These are phyloP conservation scores for Ichneumon xanthorius DNA, from an alignment of 2,888 invertebrate genomes.

Conservation along the genomic window DNA sequence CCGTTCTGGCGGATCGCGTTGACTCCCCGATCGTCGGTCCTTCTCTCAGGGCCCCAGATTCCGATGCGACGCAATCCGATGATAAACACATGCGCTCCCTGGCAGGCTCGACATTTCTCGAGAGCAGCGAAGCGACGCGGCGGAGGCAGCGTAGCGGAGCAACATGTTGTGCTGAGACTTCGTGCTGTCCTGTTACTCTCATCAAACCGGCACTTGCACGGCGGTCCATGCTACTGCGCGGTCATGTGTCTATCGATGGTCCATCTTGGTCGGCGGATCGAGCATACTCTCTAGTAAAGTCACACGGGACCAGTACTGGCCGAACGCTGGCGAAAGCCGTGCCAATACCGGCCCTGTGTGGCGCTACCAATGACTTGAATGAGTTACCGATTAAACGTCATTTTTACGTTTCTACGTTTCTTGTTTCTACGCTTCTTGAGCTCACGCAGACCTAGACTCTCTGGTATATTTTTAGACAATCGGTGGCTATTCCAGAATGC, in stretches of 20 bases:
- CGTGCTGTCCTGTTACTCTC: neutral
- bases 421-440: too few species aligned
- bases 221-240: neutral
- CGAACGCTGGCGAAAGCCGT: too few species aligned
- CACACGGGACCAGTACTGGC: neutral
- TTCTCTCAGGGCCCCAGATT: slow-evolving; percentile 68
- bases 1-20: slow-evolving; percentile 63
- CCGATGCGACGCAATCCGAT: slow-evolving; percentile 47
- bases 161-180: neutral
- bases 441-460: too few species aligned
- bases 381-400: too few species aligned
- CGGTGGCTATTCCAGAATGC: neutral
- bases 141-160: slow-evolving; percentile 5
- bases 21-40: slow-evolving; percentile 54
- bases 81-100: neutral
- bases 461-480: neutral
- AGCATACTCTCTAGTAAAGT: neutral
- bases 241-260: neutral
- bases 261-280: slow-evolving; percentile 1
- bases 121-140: slow-evolving; percentile 3
- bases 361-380: too few species aligned
- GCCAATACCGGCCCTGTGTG: too few species aligned
- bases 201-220: neutral
- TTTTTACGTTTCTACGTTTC: too few species aligned
- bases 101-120: slow-evolving; percentile 12